Conservation (phyloP, 2,888 invertebrate species). For the Periphyllus acericola region DNA sequence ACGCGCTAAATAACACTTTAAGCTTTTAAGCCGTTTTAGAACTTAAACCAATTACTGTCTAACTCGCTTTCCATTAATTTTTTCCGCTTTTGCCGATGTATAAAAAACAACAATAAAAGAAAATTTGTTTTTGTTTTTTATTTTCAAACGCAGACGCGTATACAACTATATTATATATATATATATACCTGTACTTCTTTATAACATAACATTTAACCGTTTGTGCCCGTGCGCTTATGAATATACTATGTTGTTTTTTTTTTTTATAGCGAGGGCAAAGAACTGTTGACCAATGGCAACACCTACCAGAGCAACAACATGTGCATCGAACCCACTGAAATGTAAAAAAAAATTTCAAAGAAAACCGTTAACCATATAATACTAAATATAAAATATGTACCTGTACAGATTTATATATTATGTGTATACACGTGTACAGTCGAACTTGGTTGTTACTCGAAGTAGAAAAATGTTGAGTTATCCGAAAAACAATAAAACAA, state of each 20-base stretch:
- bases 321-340: constrained; percentile 52
- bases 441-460: no score
- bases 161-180: not conserved
- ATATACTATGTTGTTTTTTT: not conserved
- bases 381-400: no score
- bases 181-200: not conserved
- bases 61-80: constrained; percentile 39
- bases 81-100: constrained; percentile 27
- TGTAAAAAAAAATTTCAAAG: constrained; percentile 27
- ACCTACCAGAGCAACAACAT: constrained; percentile 66
- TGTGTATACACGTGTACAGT: no score
- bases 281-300: constrained; percentile 77
- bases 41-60: constrained; percentile 34
- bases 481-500: no score
- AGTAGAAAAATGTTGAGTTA: no score
- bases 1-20: constrained; percentile 22
- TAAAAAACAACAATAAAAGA: not conserved
- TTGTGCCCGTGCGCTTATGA: not conserved
- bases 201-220: not conserved
- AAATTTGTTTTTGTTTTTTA: not conserved
- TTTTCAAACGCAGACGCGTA: not conserved
- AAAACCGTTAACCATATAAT: not conserved
- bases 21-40: constrained; percentile 54
- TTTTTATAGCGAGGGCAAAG: constrained; percentile 73
- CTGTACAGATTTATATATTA: no score